Percentiles rank a stretch among this genome's conserved stretches.
Conservation (phyloP, 1,140 invertebrate species). For the Globodera ellingtonae region DNA sequence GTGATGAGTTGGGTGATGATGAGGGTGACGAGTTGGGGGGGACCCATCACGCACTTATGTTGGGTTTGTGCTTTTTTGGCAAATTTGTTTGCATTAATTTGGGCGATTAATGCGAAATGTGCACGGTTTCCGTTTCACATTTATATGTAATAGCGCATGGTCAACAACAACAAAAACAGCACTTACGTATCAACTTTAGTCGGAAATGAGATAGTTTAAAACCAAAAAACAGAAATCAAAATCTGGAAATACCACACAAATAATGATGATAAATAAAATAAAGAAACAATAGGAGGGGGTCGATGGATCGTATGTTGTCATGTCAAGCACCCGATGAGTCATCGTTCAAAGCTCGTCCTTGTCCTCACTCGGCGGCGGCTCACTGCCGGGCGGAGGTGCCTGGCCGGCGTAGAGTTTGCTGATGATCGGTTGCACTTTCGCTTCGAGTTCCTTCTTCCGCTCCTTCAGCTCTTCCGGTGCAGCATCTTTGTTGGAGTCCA, state of each 20-base stretch:
- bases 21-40: no score
- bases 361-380: constrained; percentile 44
- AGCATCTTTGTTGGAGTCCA: constrained; percentile 91
- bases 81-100: no score
- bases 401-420: constrained; percentile 88
- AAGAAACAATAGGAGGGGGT: neutral
- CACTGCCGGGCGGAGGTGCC: constrained; percentile 72
- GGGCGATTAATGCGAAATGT: no score
- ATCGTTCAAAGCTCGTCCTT: constrained; percentile 62
- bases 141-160: no score
- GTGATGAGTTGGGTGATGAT: no score
- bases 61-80: no score
- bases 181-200: neutral
- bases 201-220: neutral
- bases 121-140: no score
- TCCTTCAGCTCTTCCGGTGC: constrained; percentile 90
- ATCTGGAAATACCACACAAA: constrained; percentile 18
- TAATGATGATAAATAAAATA: neutral
- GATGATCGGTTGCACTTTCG: constrained; percentile 90
- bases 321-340: neutral
- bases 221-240: constrained; percentile 11
- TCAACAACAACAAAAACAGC: no score
- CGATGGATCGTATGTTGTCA: neutral
- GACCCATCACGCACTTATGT: no score
- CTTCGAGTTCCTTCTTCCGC: constrained; percentile 94